Percentiles rank a stretch among this genome's conserved stretches.
Conservation (phyloP, 2,888 invertebrate species). For the Liodrosophila aerea region DNA sequence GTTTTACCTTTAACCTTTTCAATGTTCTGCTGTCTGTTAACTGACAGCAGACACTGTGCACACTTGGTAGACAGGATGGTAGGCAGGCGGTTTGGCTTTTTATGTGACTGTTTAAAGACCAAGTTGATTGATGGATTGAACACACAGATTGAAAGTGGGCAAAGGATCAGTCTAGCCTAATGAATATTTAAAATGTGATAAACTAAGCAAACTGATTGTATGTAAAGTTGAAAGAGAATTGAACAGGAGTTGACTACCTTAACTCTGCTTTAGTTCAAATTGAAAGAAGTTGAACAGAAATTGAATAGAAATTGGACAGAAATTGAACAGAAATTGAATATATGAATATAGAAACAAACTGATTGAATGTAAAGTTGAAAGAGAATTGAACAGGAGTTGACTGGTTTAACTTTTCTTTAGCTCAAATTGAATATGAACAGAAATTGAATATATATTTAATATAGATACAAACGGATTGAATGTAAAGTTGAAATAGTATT, state of each 20-base stretch:
- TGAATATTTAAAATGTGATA: not conserved
- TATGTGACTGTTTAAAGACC: constrained; percentile 1
- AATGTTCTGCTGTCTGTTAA: constrained; percentile 8
- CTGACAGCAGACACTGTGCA: constrained; percentile 23
- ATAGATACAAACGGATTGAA: not conserved
- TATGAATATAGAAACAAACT: not conserved
- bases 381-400: not conserved
- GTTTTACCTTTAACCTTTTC: constrained; percentile 23
- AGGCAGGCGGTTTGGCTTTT: constrained; percentile 1
- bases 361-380: not conserved
- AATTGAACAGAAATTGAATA: not conserved
- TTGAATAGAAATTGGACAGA: not conserved
- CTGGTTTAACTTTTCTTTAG: too few species aligned
- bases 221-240: not conserved
- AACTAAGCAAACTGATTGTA: not conserved
- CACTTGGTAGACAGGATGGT: too few species aligned
- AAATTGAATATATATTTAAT: too few species aligned
- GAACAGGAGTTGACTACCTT: not conserved
- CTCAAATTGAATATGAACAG: too few species aligned
- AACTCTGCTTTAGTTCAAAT: too few species aligned
- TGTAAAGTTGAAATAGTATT: not conserved
- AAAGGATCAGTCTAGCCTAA: too few species aligned
- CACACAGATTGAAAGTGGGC: not conserved
- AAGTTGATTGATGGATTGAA: not conserved
- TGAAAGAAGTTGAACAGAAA: too few species aligned